Base-by-base conservation (phyloP, 2,888 invertebrate genomes). In the Andrena bucephala region DNA sequence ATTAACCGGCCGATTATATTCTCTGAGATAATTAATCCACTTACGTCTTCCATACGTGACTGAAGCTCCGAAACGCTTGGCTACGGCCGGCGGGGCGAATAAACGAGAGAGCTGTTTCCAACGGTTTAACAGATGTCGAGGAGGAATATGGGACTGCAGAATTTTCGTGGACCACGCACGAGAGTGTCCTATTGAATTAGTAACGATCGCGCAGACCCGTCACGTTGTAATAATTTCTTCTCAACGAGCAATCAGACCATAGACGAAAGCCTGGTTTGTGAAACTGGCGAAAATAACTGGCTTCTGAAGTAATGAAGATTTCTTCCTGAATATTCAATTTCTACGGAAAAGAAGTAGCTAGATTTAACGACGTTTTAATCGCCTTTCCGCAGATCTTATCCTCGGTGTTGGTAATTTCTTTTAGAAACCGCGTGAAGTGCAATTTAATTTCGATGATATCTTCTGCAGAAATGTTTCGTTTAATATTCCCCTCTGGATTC, bases 1-100 rank as follows among this genome's bases (percentile, higher is more conserved):
- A 85, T 88, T 88, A 88, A 84, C 87, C 50, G 73, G 69, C 74
- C 82, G 78, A 85, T 88, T 88, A 85, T 85, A 87, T 86, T 83
- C 85, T 59, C 69, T 5, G 78, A 59, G 79, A 77, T 87, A 88
- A 88, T 88, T 87, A 88, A 88, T 87, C 85, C 82, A 83, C 81
- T 88, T 88, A 84, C 72, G 69, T 65, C 13, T n/a, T n/a, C 70
- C 62, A 80, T 77, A 80, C 88, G 88, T 88, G 88, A 86, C 80
- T 54, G 54, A 69, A 71, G 36, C 65, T 66, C 31, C 31, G 52
- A 76, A 77, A 84, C 67, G 68, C 42, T 42, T 68, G 80, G 42
- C 31, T 27, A 27, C 33, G 7, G 54, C 29, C 7, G 8, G 54
- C 20, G 5, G 8, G 60, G 67, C 24, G 79, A 63, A 69, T 74